Evolutionary conservation across 2,797 vertebrate species (phyloP).

Genomic region (Syncerus caffer): DNA sequence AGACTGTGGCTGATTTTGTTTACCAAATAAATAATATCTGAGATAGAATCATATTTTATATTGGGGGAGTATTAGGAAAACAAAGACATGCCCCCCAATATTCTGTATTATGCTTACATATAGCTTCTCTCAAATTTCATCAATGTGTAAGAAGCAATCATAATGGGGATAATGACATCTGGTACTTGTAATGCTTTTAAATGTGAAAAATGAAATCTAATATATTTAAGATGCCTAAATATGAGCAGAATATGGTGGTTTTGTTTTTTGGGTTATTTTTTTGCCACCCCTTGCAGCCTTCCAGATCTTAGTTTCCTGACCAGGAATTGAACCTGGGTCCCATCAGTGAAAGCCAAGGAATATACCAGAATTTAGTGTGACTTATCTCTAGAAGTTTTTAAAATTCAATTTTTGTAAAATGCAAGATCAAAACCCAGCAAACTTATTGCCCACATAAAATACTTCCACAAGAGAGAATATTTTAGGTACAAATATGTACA

Average conservation of each 20-base stretch:
- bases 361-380: neutral
- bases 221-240: slow-evolving; percentile 34
- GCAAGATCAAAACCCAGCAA: neutral
- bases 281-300: neutral
- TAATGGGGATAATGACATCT: neutral
- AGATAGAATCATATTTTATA: neutral
- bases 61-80: neutral
- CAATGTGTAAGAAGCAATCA: neutral
- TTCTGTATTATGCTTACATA: neutral
- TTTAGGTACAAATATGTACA: neutral
- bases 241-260: neutral
- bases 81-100: neutral
- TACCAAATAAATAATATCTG: slow-evolving; percentile 4
- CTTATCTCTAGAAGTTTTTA: neutral
- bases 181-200: slow-evolving; percentile 5
- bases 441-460: neutral
- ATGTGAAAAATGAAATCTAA: slow-evolving; percentile 33
- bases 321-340: neutral
- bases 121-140: neutral
- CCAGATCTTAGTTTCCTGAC: neutral
- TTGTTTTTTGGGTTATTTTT: neutral
- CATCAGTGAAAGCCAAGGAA: neutral
- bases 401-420: slow-evolving; percentile 43
- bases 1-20: slow-evolving; percentile 17
- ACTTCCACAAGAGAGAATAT: neutral